These are phyloP conservation scores for Calyptommatus sinebrachiatus DNA, from an alignment of 2,113 vertebrate species.

Conservation along the genomic window DNA sequence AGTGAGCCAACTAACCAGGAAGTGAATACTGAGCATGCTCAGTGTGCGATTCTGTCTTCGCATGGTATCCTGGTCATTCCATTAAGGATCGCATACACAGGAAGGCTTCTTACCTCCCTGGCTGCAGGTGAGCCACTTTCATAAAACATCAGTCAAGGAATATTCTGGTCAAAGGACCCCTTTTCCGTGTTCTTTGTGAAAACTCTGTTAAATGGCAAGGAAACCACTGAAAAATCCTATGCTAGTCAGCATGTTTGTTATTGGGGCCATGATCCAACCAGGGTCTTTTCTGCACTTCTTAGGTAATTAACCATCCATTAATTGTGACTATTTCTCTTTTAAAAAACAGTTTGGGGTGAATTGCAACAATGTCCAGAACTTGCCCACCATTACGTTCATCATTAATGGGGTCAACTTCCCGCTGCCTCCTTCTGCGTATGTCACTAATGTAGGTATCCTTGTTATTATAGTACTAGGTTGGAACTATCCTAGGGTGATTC, in stretches of 20 bases:
- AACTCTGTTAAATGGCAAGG: too few relatives aligned
- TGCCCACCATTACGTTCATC: slow-evolving; percentile 61
- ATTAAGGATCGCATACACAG: too few relatives aligned
- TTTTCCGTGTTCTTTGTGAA: too few relatives aligned
- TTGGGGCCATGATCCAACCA: too few relatives aligned
- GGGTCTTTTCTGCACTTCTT: neutral
- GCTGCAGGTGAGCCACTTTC: too few relatives aligned
- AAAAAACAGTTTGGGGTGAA: slow-evolving; percentile 48
- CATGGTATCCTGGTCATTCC: too few relatives aligned
- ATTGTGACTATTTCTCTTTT: neutral
- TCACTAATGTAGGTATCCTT: slow-evolving; percentile 43
- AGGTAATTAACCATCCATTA: neutral
- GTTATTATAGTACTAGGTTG: neutral
- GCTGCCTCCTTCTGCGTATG: slow-evolving; percentile 52
- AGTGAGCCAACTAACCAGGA: too few relatives aligned
- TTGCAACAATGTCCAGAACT: slow-evolving; percentile 33
- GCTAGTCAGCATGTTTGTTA: neutral
- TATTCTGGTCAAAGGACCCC: too few relatives aligned
- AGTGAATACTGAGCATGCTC: too few relatives aligned
- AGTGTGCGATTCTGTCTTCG: too few relatives aligned
- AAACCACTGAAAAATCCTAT: neutral
- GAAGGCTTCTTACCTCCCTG: too few relatives aligned
- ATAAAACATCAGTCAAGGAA: too few relatives aligned
- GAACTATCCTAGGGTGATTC: neutral
- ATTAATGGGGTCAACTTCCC: slow-evolving; percentile 46